Conservation (phyloP, 2,113 vertebrate genomes). For the Spilogale gracilis region DNA sequence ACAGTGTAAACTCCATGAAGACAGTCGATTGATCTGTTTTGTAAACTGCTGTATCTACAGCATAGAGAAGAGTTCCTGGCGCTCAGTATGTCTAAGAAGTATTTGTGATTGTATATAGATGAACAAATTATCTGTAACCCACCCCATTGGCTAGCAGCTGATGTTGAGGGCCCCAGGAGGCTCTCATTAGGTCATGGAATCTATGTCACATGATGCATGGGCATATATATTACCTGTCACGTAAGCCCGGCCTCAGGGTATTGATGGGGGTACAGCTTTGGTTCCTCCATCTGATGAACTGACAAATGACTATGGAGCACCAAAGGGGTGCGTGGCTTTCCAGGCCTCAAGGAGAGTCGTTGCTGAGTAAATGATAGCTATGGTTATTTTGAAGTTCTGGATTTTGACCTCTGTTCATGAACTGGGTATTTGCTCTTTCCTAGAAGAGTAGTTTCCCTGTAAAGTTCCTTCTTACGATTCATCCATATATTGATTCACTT, state of each 20-base stretch:
- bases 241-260: background rate
- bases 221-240: too few relatives aligned
- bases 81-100: background rate
- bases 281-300: background rate
- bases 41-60: background rate
- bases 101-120: background rate
- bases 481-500: background rate
- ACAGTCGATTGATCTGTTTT: background rate
- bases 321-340: background rate
- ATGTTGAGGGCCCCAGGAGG: background rate
- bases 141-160: accelerated
- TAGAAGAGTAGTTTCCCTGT: background rate
- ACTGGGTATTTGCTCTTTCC: background rate
- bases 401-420: background rate
- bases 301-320: accelerated
- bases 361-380: background rate
- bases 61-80: background rate
- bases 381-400: background rate
- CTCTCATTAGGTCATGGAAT: background rate
- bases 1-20: background rate
- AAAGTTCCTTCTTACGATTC: background rate
- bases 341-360: accelerated
- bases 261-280: background rate
- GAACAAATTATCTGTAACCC: background rate
- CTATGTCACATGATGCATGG: background rate